These are phyloP conservation scores for Cybosia mesomella DNA, from an alignment of 2,888 invertebrate genomes.

Conservation along the genomic window DNA sequence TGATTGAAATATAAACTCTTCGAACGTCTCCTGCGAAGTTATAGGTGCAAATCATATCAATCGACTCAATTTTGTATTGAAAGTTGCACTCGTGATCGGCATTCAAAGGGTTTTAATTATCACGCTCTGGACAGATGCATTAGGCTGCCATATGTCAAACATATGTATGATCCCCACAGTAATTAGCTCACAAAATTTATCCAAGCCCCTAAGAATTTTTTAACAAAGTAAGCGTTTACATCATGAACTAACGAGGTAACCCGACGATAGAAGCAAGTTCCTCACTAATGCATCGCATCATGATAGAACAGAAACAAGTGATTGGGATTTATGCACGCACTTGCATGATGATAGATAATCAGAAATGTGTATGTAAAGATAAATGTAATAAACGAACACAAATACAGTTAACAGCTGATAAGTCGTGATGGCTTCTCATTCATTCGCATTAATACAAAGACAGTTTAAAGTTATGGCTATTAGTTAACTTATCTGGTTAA, in stretches of 20 bases:
- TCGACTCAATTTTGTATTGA: no score
- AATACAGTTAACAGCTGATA: not conserved
- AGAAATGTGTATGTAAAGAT: not conserved
- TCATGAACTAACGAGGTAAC: not conserved
- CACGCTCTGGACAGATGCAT: not conserved
- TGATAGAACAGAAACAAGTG: not conserved
- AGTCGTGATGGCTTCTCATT: slow-evolving; percentile 1
- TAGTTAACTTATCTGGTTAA: slow-evolving; percentile 23
- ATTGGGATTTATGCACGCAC: not conserved
- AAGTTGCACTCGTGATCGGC: not conserved
- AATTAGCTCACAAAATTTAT: not conserved
- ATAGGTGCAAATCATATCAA: no score
- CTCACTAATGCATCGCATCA: not conserved
- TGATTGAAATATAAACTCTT: no score
- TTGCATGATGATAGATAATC: not conserved
- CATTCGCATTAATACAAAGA: not conserved
- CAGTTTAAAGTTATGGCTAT: not conserved
- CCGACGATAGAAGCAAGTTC: not conserved
- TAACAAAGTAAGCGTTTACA: not conserved
- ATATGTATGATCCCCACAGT: not conserved
- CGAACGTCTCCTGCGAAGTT: no score
- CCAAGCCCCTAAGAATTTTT: not conserved
- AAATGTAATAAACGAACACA: not conserved
- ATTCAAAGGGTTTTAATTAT: not conserved
- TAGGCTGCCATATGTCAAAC: not conserved